Base-by-base conservation (phyloP, 2,113 vertebrate genomes). In the Melanostigma gelatinosum region DNA sequence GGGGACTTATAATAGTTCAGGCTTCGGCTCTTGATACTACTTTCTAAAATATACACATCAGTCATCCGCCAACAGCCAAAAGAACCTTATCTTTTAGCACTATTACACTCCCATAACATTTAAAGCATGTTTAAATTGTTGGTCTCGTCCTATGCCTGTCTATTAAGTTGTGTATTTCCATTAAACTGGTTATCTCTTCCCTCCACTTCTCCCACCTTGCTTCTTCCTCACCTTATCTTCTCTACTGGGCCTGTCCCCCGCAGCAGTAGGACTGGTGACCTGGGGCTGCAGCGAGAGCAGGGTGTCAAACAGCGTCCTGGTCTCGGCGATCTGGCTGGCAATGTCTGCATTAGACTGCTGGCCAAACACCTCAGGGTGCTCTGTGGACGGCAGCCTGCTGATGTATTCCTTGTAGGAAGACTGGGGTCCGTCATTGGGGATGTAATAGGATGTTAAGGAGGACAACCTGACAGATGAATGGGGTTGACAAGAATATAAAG, bases 231-330 rank as follows among this genome's bases (percentile, higher is more conserved):
- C 58, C 58, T 34, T 60, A 20, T 60, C 58, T 18, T 60, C 58
- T 60, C 29, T 32, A 18, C 16, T 29, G 7, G 58, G 7, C 29
- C 58, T 34, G 8, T 29, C 29, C 58, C 58, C 58, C 0, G 3
- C 7, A 34, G 89, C 64, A 2, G 82, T 54, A 0, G 77, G 44
- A 58, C 95, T 94, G 73, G 94, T 94, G 82, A 95, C 93, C 77
- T 96, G 96, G 8, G 96, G 96, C 91, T 97, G 96, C 78, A 98
- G 92, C n/a, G 96, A 97, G 18, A 97, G 94, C 79, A 98, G 92
- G 6, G 95, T 97, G 77, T 96, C 96, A 69, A 97, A 96, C 55
- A 97, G 94, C 0, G 93, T 95, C 40, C 93, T 92, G 7, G 96
- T 95, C 91, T 97, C 96, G 0, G 96, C 93, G 68, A 97, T 96